Evolutionary conservation across 2,888 invertebrate genomes (phyloP).

Genomic region (Diarsia mendica): DNA sequence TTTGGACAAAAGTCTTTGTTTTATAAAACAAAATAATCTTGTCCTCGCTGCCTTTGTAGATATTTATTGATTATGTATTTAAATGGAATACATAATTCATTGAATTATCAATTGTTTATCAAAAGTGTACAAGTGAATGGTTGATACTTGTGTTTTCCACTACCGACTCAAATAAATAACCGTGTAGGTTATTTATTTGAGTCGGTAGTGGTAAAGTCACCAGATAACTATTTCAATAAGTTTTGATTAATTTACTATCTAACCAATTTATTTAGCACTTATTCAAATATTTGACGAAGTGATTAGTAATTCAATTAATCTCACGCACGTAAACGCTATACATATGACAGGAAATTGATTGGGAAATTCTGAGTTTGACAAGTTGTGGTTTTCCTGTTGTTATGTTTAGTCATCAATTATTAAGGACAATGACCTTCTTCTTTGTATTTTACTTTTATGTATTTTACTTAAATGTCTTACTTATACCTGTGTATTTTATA

Average conservation of each 20-base stretch:
- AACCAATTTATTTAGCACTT: constrained; percentile 10
- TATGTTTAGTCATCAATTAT: constrained; percentile 2
- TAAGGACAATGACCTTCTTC: neutral
- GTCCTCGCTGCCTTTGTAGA: neutral
- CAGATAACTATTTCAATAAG: neutral
- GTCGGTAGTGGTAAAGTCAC: no score
- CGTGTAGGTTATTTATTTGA: no score
- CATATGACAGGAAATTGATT: constrained; percentile 12
- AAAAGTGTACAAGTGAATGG: neutral
- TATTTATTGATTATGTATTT: constrained; percentile 1
- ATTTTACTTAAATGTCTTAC: no score
- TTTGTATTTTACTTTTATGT: neutral
- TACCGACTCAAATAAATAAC: neutral
- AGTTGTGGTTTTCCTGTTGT: constrained; percentile 32
- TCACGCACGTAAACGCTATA: neutral
- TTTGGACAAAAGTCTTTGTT: constrained; percentile 11
- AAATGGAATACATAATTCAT: neutral
- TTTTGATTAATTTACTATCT: constrained; percentile 18
- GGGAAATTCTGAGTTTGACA: constrained; percentile 27
- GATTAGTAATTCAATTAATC: constrained; percentile 32
- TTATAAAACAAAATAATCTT: neutral
- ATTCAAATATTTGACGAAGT: constrained; percentile 1
- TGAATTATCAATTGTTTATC: constrained; percentile 9
- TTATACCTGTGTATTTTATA: no score
- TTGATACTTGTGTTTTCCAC: neutral